Conservation (phyloP, 1,140 invertebrate species). For the Pseudomyrmex flavicornis region DNA sequence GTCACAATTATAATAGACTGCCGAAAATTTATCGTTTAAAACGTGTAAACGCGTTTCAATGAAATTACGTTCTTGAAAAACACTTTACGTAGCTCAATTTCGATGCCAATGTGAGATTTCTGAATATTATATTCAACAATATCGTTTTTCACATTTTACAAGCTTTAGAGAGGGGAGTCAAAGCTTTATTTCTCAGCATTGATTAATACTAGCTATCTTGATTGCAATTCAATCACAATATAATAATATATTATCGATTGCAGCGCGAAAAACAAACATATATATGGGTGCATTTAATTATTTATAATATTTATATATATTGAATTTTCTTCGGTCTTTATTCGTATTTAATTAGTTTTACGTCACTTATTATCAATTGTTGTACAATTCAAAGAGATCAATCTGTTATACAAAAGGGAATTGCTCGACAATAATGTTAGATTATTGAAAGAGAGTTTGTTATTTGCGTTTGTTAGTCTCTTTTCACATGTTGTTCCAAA, state of each 20-base stretch:
- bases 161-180: neutral
- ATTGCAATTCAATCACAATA: neutral
- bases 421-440: too few species aligned
- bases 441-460: too few species aligned
- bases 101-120: neutral
- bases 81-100: neutral
- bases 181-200: neutral
- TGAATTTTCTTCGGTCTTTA: neutral
- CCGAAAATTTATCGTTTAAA: neutral
- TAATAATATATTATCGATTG: constrained; percentile 9
- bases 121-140: too few species aligned
- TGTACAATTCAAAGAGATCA: neutral
- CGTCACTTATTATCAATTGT: neutral
- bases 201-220: neutral
- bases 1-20: neutral
- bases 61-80: neutral
- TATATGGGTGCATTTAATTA: constrained; percentile 1
- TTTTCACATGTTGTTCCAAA: neutral
- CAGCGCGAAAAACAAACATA: neutral
- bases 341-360: neutral
- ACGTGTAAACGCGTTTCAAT: neutral
- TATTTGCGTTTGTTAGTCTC: too few species aligned
- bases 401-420: neutral
- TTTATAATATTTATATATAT: neutral
- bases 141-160: constrained; percentile 6